Percentiles rank a stretch among this genome's conserved stretches.
These are phyloP conservation scores for Sarcoramphus papa DNA, from an alignment of 2,797 vertebrate species.

Conservation along the genomic window DNA sequence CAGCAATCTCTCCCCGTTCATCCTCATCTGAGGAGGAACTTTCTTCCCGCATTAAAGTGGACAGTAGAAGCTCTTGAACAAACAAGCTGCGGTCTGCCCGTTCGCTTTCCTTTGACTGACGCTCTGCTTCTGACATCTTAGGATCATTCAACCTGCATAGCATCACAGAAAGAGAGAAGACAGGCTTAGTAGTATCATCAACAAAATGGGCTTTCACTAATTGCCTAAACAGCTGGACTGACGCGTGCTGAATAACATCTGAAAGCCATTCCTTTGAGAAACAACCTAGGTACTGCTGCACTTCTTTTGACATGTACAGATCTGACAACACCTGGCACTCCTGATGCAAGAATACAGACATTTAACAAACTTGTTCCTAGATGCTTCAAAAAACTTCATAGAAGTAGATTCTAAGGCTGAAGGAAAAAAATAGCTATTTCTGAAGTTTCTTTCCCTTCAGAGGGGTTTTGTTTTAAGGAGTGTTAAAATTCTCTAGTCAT, in stretches of 20 bases:
- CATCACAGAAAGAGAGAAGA: constrained; percentile 9
- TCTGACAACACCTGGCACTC: background rate
- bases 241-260: background rate
- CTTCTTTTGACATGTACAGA: background rate
- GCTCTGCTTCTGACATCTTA: constrained; percentile 93
- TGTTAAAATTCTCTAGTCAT: background rate
- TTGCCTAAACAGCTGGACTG: constrained; percentile 61
- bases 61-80: constrained; percentile 94
- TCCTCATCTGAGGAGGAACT: constrained; percentile 94
- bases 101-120: constrained; percentile 90
- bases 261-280: background rate
- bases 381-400: background rate
- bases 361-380: constrained; percentile 14
- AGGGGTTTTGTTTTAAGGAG: background rate
- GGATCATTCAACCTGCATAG: constrained; percentile 88
- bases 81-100: constrained; percentile 93
- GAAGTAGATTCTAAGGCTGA: background rate
- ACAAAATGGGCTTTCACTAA: background rate
- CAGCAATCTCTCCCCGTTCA: too few species aligned
- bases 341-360: background rate
- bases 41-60: constrained; percentile 92
- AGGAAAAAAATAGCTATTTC: background rate
- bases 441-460: background rate
- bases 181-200: background rate
- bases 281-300: background rate